Evolutionary conservation across 2,797 vertebrate species (phyloP).

Genomic region (Fundulus diaphanus): DNA sequence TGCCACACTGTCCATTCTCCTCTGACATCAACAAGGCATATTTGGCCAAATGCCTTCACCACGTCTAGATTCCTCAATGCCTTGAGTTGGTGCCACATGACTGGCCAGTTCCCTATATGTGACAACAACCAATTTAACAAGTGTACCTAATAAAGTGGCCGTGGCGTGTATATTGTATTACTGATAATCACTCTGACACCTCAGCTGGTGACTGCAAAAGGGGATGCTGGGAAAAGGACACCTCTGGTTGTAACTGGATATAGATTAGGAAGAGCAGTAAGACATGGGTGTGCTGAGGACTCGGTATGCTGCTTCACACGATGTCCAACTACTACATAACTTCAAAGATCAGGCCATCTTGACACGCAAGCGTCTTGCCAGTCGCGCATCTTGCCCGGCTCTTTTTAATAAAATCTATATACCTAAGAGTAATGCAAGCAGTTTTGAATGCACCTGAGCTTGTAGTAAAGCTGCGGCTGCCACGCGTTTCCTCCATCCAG

Average conservation of each 20-base stretch:
- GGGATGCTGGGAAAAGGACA: conserved; percentile 73
- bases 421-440: neutral
- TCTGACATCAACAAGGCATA: neutral
- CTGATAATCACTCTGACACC: conserved; percentile 73
- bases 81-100: neutral
- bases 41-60: neutral
- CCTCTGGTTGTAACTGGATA: conserved; percentile 75
- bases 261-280: conserved; percentile 49
- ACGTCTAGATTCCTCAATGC: neutral
- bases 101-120: neutral
- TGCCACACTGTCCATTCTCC: neutral
- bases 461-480: conserved; percentile 60
- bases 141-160: neutral
- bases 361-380: neutral
- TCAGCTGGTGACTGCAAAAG: conserved; percentile 67
- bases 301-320: conserved; percentile 1
- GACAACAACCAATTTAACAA: neutral
- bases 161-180: conserved; percentile 61
- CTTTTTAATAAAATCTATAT: neutral
- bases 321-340: neutral
- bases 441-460: conserved; percentile 62
- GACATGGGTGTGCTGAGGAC: conserved; percentile 43
- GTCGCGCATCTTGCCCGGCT: neutral
- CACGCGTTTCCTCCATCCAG: conserved; percentile 79
- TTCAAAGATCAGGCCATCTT: neutral